These are phyloP conservation scores for Abrostola triplasia DNA, from an alignment of 2,888 invertebrate genomes.

Conservation along the genomic window DNA sequence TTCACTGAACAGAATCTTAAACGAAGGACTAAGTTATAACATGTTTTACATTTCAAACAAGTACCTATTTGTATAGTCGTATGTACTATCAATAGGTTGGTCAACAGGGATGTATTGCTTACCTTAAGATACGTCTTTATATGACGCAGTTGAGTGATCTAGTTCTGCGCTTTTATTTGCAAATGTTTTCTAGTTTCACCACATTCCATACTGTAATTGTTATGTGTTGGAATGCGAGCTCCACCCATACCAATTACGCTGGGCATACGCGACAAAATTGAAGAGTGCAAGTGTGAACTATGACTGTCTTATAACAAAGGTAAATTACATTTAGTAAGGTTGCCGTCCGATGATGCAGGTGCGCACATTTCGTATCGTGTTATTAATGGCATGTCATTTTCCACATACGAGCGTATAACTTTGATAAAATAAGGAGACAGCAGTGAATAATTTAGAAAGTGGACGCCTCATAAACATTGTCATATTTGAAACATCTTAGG, in stretches of 20 bases:
- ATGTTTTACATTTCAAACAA: too few relatives aligned
- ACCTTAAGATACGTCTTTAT: neutral
- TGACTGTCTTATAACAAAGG: conserved; percentile 14
- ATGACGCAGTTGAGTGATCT: conserved; percentile 65
- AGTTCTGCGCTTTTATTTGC: conserved; percentile 71
- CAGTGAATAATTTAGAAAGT: conserved; percentile 26
- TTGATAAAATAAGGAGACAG: conserved; percentile 48
- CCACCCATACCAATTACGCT: conserved; percentile 71
- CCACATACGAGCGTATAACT: conserved; percentile 47
- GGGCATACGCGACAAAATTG: conserved; percentile 63
- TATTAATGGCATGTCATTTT: conserved; percentile 61
- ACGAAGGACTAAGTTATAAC: neutral
- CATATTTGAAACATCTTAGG: neutral
- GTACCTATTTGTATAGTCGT: too few relatives aligned
- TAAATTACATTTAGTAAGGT: conserved; percentile 42
- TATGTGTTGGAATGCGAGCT: conserved; percentile 73
- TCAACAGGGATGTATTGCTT: neutral
- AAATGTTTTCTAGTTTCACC: conserved; percentile 80
- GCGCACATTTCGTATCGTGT: conserved; percentile 60
- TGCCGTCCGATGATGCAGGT: conserved; percentile 58
- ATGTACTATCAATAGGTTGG: neutral
- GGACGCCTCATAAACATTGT: conserved; percentile 1
- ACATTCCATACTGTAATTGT: conserved; percentile 79
- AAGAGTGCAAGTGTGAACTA: conserved; percentile 41
- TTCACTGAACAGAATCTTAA: neutral